Percentiles rank a stretch among this genome's conserved stretches.
Conservation (phyloP, 2,888 invertebrate genomes). For the Drosophila pseudotalamancana region DNA sequence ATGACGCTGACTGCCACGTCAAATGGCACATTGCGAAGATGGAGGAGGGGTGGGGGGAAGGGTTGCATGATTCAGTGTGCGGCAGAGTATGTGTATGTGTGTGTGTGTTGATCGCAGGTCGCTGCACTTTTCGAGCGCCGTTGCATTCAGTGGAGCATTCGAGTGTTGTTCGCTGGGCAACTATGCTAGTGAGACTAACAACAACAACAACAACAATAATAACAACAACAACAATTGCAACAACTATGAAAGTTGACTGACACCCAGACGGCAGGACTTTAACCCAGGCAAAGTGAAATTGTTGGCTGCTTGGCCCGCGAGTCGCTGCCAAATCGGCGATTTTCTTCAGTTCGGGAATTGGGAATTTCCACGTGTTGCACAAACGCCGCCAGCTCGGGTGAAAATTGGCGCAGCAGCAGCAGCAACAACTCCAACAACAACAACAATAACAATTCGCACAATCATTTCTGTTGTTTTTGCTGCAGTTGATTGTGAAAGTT, state of each 20-base stretch:
- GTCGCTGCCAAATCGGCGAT: constrained; percentile 41
- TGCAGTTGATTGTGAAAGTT: constrained; percentile 67
- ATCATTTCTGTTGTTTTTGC: constrained; percentile 33
- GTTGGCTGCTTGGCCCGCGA: constrained; percentile 47
- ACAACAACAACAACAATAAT: constrained; percentile 39
- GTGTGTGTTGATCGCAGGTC: constrained; percentile 63
- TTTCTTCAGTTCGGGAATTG: constrained; percentile 37
- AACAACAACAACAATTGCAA: constrained; percentile 10
- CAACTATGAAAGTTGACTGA: constrained; percentile 77
- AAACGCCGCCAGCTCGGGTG: constrained; percentile 44
- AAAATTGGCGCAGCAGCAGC: constrained; percentile 60
- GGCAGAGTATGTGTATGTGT: not conserved
- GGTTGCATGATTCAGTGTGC: constrained; percentile 25
- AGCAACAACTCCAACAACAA: constrained; percentile 14
- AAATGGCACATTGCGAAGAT: constrained; percentile 7
- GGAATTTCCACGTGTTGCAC: constrained; percentile 76
- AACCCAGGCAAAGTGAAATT: constrained; percentile 80
- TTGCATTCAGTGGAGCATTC: constrained; percentile 72
- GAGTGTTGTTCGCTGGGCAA: constrained; percentile 74
- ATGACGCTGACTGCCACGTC: constrained; percentile 37
- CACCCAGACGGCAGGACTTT: constrained; percentile 78
- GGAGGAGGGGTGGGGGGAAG: not conserved
- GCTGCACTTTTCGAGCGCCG: constrained; percentile 59
- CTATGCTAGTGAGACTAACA: constrained; percentile 74
- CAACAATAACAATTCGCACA: constrained; percentile 28